These are phyloP conservation scores for Rhyacichthys aspro DNA, from an alignment of 2,797 vertebrate species.

Conservation along the genomic window DNA sequence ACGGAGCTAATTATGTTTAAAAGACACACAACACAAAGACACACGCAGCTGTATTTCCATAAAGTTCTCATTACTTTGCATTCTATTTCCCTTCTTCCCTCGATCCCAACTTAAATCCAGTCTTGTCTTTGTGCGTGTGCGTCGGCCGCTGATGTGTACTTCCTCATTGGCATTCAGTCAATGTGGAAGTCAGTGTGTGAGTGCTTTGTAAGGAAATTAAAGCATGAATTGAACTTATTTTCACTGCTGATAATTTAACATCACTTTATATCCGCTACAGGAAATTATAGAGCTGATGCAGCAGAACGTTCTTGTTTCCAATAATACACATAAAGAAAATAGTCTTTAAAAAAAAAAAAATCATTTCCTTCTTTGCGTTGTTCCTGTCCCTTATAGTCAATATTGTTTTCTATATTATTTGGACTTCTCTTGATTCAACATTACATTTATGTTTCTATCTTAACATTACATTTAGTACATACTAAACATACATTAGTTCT, in stretches of 20 bases:
- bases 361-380: no score
- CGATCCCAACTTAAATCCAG: constrained; percentile 21
- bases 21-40: constrained; percentile 32
- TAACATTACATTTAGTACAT: no score
- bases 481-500: no score
- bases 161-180: constrained; percentile 41
- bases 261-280: constrained; percentile 70
- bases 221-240: constrained; percentile 68
- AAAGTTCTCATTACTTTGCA: constrained; percentile 58
- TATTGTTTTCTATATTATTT: no score
- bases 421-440: no score
- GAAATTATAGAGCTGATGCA: constrained; percentile 68
- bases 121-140: constrained; percentile 24
- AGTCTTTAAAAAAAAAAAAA: not conserved
- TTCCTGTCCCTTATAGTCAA: no score
- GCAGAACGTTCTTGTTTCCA: not conserved
- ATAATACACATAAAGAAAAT: constrained; percentile 3
- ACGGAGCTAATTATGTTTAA: constrained; percentile 72
- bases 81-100: constrained; percentile 41
- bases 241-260: constrained; percentile 68
- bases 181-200: constrained; percentile 13
- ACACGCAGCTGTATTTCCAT: constrained; percentile 48
- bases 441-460: no score
- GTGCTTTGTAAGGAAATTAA: constrained; percentile 69
- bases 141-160: constrained; percentile 19